These are phyloP conservation scores for Pseudanteris insignis DNA, from an alignment of 2,888 invertebrate genomes.

Conservation along the genomic window DNA sequence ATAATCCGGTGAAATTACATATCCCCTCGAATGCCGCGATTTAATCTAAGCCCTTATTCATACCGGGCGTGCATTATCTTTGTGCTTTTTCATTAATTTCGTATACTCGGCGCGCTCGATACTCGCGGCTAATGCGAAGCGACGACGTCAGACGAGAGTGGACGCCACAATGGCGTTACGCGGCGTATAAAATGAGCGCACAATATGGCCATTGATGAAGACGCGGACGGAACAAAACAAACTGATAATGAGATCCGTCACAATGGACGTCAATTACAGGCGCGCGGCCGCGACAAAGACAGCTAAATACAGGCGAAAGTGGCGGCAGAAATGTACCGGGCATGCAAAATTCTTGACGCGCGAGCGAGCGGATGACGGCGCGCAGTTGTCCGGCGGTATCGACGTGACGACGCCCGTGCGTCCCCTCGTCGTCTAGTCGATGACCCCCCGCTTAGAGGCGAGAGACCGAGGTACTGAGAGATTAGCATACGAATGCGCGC, in stretches of 20 bases:
- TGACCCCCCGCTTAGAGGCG: no score
- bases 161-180: slow-evolving; percentile 33
- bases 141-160: slow-evolving; percentile 33
- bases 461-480: no score
- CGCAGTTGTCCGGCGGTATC: no score
- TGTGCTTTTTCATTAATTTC: neutral
- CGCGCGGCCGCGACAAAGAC: slow-evolving; percentile 40
- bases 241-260: slow-evolving; percentile 42
- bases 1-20: slow-evolving; percentile 16
- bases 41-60: neutral
- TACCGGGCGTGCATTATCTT: slow-evolving; percentile 6
- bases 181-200: slow-evolving; percentile 36
- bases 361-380: no score
- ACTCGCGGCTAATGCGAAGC: slow-evolving; percentile 29
- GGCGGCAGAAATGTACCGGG: no score
- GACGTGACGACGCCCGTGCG: no score
- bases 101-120: slow-evolving; percentile 4
- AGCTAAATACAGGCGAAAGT: slow-evolving; percentile 30
- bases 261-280: slow-evolving; percentile 44
- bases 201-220: slow-evolving; percentile 39
- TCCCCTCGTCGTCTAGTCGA: no score
- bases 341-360: no score
- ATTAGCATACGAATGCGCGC: no score
- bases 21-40: slow-evolving; percentile 4
- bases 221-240: slow-evolving; percentile 41